phyloP scores from a whole-genome alignment of 2,113 vertebrate species.

The Alethe diademata region DNA sequence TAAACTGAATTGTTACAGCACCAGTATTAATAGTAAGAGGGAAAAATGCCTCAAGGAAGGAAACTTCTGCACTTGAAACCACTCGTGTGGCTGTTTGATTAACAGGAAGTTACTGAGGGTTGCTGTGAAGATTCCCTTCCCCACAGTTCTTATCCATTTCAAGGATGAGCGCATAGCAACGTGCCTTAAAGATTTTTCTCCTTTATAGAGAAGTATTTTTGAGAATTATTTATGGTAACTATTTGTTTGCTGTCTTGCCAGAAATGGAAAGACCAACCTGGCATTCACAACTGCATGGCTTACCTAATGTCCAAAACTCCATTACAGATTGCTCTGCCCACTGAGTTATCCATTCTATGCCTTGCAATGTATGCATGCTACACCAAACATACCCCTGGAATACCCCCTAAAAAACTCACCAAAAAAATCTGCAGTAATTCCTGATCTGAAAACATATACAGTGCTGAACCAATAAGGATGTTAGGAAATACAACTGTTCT shows the following conservation, averaged over 20 bases:
- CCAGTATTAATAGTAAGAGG: neutral
- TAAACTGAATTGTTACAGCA: neutral
- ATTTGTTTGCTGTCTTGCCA: neutral
- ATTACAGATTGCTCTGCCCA: neutral
- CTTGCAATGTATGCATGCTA: neutral
- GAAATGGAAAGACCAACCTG: neutral
- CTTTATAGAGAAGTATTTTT: neutral
- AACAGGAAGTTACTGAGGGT: neutral
- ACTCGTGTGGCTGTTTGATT: neutral
- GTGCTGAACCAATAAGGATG: neutral
- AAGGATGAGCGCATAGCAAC: neutral
- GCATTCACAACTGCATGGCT: neutral
- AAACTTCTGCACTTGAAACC: constrained; percentile 9
- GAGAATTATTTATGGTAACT: neutral
- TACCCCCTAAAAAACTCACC: neutral
- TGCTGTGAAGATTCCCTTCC: neutral
- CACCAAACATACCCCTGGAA: neutral
- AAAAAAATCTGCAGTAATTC: neutral
- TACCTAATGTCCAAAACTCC: neutral
- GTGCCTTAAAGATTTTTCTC: neutral
- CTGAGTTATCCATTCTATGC: rapidly evolving
- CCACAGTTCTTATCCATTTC: neutral
- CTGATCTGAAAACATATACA: neutral
- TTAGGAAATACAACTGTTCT: neutral
- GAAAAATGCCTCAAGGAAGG: constrained; percentile 21